Evolutionary conservation across 2,113 vertebrate genomes (phyloP).

Genomic region (Microcebus jonahi): DNA sequence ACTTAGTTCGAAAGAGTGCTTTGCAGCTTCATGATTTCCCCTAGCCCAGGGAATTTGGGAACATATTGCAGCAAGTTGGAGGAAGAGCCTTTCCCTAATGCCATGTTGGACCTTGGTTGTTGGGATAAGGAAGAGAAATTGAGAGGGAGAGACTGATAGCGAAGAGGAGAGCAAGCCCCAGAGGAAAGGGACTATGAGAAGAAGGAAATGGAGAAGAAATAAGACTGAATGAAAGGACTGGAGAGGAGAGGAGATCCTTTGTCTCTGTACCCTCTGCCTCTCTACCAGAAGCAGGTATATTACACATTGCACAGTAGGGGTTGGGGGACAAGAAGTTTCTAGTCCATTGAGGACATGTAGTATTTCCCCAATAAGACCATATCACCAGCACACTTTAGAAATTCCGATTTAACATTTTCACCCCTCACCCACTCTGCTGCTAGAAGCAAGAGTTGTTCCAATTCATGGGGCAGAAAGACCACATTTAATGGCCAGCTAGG

Average conservation of each 20-base stretch:
- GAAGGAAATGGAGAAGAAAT: neutral
- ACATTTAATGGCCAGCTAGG: neutral
- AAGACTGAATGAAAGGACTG: neutral
- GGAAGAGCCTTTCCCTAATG: neutral
- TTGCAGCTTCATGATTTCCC: neutral
- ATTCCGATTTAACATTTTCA: slow-evolving; percentile 5
- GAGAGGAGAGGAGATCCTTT: neutral
- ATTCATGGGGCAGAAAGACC: neutral
- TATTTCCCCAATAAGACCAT: neutral
- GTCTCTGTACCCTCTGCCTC: neutral
- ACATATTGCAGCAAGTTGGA: neutral
- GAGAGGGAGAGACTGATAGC: neutral
- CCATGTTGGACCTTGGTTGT: neutral
- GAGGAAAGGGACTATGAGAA: neutral
- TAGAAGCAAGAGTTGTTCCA: neutral
- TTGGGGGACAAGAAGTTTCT: neutral
- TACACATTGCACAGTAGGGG: neutral
- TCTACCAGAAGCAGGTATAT: neutral
- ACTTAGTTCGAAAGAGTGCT: neutral
- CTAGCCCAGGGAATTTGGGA: neutral
- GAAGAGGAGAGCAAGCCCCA: neutral
- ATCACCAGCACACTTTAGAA: neutral
- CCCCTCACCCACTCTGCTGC: neutral
- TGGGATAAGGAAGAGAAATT: neutral
- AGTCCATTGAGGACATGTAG: neutral